Evolutionary conservation across 1,140 invertebrate species (phyloP), one percentile per base, ranked within the genome.

Genomic region (Trichonephila inaurata): DNA sequence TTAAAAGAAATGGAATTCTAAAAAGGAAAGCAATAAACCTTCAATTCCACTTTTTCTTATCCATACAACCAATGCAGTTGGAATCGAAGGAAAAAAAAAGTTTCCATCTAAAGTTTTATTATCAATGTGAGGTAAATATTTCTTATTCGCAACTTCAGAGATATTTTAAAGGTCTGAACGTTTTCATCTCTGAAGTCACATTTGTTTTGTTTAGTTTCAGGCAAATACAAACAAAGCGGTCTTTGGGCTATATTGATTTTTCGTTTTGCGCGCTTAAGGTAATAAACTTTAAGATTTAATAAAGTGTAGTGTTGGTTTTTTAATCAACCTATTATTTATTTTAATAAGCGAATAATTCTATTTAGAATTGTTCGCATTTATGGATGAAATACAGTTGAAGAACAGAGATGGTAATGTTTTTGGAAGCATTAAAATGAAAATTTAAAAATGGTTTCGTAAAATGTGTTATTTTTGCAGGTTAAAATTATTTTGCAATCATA

Each of bases 111-210:
- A 19, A 77, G 72, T 77, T 77, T 77, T 77, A 77, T 77, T 77
- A 40, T 14, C 28, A 77, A 77, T 40, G 28, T 33, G 72, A 77
- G 72, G 72, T 19, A 77, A 77, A 77, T 77, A 77, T 77, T 77
- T 77, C 72, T 77, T 77, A 77, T 18, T 77, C 72, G 28, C 14
- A 28, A 33, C 72, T 40, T 14, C 33, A 77, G 72, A 28, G 72
- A 77, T 33, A 33, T 77, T 77, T 77, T 28, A 77, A 77, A 18
- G 28, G 24, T 51, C 16, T 77, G 12, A 24, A 21, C 66, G n/a
- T 69, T 69, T n/a, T 8, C 10, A 14, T 69, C 21, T 10, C 3
- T 24, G 66, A 69, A 24, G 66, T 69, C 66, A 40, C 28, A 33
- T 77, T 77, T 33, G 69, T 77, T 77, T 69, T 77, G 28, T 33